Conservation (phyloP, 2,888 invertebrate species). For the Mesochorus sp. region DNA sequence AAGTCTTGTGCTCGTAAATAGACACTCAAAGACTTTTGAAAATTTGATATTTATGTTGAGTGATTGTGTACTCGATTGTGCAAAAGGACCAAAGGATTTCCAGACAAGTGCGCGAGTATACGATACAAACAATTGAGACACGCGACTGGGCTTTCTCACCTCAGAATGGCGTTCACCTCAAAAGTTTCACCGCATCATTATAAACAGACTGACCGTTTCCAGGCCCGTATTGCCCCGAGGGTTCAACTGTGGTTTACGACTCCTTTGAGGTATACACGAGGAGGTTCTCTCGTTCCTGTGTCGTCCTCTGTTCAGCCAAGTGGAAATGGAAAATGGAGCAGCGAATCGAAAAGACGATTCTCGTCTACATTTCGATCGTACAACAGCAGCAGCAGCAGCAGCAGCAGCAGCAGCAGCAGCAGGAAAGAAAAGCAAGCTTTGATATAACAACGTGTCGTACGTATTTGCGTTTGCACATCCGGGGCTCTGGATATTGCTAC, state of each 20-base stretch:
- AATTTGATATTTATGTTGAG: too few relatives aligned
- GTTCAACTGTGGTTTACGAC: conserved; percentile 73
- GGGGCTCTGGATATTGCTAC: conserved; percentile 15
- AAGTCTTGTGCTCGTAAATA: too few relatives aligned
- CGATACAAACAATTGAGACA: background rate
- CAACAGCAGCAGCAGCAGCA: too few relatives aligned
- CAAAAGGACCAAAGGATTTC: too few relatives aligned
- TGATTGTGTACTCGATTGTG: too few relatives aligned
- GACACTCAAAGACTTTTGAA: too few relatives aligned
- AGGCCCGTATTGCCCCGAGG: conserved; percentile 43
- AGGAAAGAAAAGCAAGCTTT: conserved; percentile 36
- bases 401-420: too few relatives aligned
- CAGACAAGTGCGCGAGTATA: too few relatives aligned
- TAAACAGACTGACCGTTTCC: conserved; percentile 73
- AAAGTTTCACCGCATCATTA: conserved; percentile 79
- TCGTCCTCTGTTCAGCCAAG: conserved; percentile 73
- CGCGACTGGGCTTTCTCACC: conserved; percentile 63
- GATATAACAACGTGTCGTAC: conserved; percentile 34
- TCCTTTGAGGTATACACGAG: conserved; percentile 76
- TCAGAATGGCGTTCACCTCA: conserved; percentile 12
- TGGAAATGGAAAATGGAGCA: conserved; percentile 76
- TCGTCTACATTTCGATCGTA: conserved; percentile 12
- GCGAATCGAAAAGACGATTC: conserved; percentile 61
- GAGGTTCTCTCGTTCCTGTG: conserved; percentile 52
- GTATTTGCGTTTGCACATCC: conserved; percentile 43